Evolutionary conservation across 2,888 invertebrate species (phyloP).

Genomic region (Anagyrus pseudococci): DNA sequence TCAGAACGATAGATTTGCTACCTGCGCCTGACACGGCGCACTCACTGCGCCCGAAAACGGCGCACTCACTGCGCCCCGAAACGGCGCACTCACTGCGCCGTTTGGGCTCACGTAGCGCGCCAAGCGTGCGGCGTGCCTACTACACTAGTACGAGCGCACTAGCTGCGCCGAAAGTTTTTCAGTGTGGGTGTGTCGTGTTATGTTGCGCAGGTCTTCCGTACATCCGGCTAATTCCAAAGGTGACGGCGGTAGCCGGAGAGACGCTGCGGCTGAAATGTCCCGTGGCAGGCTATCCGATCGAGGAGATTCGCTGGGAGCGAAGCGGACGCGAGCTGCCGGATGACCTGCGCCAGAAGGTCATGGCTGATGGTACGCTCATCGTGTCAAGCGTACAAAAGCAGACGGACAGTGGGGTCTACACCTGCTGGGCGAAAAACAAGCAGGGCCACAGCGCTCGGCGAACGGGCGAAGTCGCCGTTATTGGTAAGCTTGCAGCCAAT

Average conservation of each 20-base stretch:
- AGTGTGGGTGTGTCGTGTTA: too few relatives aligned
- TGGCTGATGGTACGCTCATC: constrained; percentile 76
- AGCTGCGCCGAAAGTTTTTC: too few relatives aligned
- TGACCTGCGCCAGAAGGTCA: constrained; percentile 78
- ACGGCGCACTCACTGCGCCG: too few relatives aligned
- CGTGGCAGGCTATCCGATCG: constrained; percentile 83
- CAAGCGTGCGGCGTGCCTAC: too few relatives aligned
- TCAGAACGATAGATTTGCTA: too few relatives aligned
- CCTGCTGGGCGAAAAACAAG: constrained; percentile 80
- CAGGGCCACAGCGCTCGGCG: constrained; percentile 77
- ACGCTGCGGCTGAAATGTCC: constrained; percentile 78
- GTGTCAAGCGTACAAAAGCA: constrained; percentile 79
- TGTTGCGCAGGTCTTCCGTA: constrained; percentile 73
- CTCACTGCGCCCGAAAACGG: too few relatives aligned
- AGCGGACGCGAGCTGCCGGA: constrained; percentile 78
- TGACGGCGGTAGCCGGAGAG: constrained; percentile 82
- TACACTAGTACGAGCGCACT: too few relatives aligned
- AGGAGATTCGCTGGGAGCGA: constrained; percentile 81
- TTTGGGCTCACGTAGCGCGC: too few relatives aligned
- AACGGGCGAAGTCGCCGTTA: constrained; percentile 78
- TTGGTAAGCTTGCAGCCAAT: constrained; percentile 67
- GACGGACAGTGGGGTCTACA: constrained; percentile 79
- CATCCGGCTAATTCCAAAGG: constrained; percentile 80
- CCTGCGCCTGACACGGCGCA: too few relatives aligned
- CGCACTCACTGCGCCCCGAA: too few relatives aligned